Base-by-base conservation (phyloP, 2,113 vertebrate genomes). In the Ciconia maguari region DNA sequence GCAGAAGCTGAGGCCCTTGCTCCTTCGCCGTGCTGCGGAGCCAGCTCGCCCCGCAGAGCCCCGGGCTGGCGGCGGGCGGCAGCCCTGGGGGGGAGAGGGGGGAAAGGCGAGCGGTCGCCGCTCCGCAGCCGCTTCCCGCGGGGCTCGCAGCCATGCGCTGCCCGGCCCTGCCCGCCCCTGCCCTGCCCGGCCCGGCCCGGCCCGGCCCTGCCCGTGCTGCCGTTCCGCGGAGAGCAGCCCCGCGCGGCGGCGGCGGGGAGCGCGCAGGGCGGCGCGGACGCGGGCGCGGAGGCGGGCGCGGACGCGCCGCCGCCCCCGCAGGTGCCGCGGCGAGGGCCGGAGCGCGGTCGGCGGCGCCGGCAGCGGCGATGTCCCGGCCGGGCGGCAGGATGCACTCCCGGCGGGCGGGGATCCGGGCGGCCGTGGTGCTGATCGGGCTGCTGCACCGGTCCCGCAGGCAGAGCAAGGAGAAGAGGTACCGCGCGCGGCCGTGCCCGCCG, bases 371-470 rank as follows among this genome's bases (percentile, higher is more conserved):
- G 99, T 99, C 99, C 92, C 98, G 99, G 81, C 96, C 98, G 25
- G 96, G 98, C 30, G 88, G 96, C 62, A 98, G 98, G 88, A 97
- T 98, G 94, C 98, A 98, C 89, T 99, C 98, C 89, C 99, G 99
- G 85, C 99, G 99, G 95, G 99, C 99, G 19, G 99, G 99, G 70
- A 98, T 99, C 60, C 99, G 99, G 77, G 99, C 99, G 2, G 99
- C 99, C 2, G 99, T 99, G 94, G 99, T 99, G 87, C 98, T 99
- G 61, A 99, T 99, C 55, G 99, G 99, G 98, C 98, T 99, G 81
- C 98, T 99, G 95, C 99, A 99, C 98, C 99, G 98, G 97, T 99
- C 99, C 81, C 98, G 99, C 80, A 98, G 97, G 91, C 99, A 99
- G 97, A 99, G 98, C 97, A 97, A 97, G 93, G 98, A 98, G 91